Evolutionary conservation across 1,140 invertebrate genomes (phyloP), one percentile per base, ranked within the genome.

Genomic region (Tetramorium parvispinum): DNA sequence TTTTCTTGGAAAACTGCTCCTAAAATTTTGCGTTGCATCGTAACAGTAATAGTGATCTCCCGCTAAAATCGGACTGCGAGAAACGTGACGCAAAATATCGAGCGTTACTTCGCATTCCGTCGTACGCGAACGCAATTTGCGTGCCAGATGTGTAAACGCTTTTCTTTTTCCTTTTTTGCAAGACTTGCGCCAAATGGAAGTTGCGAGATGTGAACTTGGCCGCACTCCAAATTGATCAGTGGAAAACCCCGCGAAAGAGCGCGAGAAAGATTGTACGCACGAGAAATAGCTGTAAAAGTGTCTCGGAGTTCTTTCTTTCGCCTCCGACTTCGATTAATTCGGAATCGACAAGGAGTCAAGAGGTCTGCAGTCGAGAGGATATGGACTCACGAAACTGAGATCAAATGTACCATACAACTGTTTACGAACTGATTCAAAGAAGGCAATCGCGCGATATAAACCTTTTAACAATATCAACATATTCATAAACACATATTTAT

Each of bases 141-240:
- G 24, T 51, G 59, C 5, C 49, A 40, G 40, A 59, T 27, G 53
- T 49, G 27, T 40, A 75, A 46, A 75, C 13, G 68, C 18, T 21
- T 32, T 16, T 49, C 21, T 65, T 55, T 3, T 32, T 2, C 5
- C 27, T 53, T 55, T 86, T 8, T 21, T 7, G 21, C 46, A n/a
- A 32, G 8, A 53, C 32, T 43, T 40, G n/a, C 11, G 53, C 43
- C n/a, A 32, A 87, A 53, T 46, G 53, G n/a, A 59, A 87, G 32
- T 13, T 24, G 51, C 11, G 77, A 55, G 71, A 87, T 65, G 37
- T 24, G 49, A 61, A 37, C n/a, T 65, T 89, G 87, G 87, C 79
- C 4, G 40, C 3, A 32, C 10, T 73, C 87, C 87, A 89, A 78
- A 76, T 70, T 68, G 57, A 77, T 32, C 13, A 46, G 21, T 7